These are phyloP conservation scores for Incurvaria masculella DNA, from an alignment of 2,888 invertebrate species.

Conservation along the genomic window DNA sequence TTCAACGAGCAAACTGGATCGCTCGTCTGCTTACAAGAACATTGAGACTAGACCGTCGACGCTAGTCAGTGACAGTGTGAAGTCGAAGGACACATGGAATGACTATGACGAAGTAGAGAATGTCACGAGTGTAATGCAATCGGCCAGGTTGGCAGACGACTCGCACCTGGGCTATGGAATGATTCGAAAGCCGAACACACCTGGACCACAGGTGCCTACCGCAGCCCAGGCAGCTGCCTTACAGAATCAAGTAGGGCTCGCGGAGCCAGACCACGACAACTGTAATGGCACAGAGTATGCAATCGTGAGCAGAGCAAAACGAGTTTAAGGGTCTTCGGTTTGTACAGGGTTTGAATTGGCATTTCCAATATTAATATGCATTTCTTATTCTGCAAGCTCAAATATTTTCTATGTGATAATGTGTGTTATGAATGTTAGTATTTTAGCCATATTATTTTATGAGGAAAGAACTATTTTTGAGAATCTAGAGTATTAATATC, in stretches of 20 bases:
- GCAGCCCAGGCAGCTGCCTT: constrained; percentile 48
- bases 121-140: constrained; percentile 63
- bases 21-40: constrained; percentile 66
- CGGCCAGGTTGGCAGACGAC: constrained; percentile 73
- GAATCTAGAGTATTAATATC: too few relatives aligned
- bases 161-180: constrained; percentile 78
- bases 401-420: too few relatives aligned
- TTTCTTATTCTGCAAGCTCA: too few relatives aligned
- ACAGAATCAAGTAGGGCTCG: constrained; percentile 42
- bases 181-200: constrained; percentile 63
- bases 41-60: constrained; percentile 61
- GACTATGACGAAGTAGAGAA: constrained; percentile 76
- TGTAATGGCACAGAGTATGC: constrained; percentile 80
- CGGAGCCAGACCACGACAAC: constrained; percentile 63
- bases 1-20: constrained; percentile 65
- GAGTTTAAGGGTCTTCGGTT: constrained; percentile 54
- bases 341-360: constrained; percentile 1
- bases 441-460: too few relatives aligned
- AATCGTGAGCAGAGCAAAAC: constrained; percentile 80
- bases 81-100: constrained; percentile 58
- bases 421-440: too few relatives aligned
- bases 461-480: too few relatives aligned
- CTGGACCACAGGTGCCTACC: constrained; percentile 51
- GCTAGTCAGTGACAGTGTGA: constrained; percentile 41
- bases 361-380: too few relatives aligned